These are phyloP conservation scores for Euphydryas editha DNA, from an alignment of 2,888 invertebrate species.

Conservation along the genomic window DNA sequence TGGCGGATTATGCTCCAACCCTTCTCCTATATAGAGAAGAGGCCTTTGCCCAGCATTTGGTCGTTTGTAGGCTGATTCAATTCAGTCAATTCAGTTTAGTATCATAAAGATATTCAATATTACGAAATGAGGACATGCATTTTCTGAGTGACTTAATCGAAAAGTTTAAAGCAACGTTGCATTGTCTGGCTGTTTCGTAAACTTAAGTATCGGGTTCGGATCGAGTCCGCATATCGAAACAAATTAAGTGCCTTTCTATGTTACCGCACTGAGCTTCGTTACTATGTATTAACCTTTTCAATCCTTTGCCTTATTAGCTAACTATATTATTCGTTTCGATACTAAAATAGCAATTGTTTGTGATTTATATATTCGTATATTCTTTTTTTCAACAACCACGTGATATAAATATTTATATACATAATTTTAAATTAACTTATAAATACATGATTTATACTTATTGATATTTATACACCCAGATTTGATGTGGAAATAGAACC, in stretches of 20 bases:
- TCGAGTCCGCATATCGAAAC: conserved; percentile 33
- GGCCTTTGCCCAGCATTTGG: no score
- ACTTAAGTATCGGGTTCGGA: conserved; percentile 18
- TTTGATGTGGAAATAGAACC: no score
- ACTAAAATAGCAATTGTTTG: not conserved
- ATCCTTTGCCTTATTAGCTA: conserved; percentile 13
- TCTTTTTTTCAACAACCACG: not conserved
- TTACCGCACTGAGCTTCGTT: conserved; percentile 26
- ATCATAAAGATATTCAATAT: no score
- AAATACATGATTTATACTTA: not conserved
- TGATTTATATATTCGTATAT: not conserved
- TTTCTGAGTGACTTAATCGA: not conserved
- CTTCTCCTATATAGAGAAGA: no score
- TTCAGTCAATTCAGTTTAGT: no score
- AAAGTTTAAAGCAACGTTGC: not conserved
- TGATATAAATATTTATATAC: not conserved
- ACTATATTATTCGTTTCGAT: not conserved
- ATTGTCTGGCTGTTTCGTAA: conserved; percentile 7
- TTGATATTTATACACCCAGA: no score
- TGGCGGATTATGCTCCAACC: no score
- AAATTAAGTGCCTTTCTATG: conserved; percentile 35
- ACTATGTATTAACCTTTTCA: conserved; percentile 25
- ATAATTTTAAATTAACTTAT: not conserved
- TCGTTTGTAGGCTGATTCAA: no score
- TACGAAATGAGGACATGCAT: not conserved